Conservation (phyloP, 2,797 vertebrate species). For the Euphonia xanthogaster region DNA sequence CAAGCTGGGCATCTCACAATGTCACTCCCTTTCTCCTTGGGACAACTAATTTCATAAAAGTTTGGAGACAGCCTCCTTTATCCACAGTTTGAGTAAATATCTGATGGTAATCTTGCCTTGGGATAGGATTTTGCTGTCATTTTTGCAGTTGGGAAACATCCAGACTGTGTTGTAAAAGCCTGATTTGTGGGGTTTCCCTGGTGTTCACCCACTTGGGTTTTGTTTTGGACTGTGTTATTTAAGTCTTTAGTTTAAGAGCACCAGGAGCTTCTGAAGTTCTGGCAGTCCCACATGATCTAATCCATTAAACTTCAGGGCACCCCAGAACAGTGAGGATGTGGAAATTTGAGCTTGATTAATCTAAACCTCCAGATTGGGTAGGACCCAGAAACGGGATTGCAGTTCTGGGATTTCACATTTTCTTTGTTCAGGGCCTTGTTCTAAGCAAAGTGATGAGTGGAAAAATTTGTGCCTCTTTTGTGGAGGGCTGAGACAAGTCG, state of each 20-base stretch:
- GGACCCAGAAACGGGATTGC: background rate
- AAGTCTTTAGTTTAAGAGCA: background rate
- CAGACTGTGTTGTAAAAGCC: background rate
- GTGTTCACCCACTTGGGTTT: background rate
- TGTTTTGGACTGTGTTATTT: background rate
- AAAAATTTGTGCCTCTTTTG: background rate
- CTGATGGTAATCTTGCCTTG: background rate
- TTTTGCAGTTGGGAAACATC: background rate
- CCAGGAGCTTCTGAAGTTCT: background rate
- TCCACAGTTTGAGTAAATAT: background rate
- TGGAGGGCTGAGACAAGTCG: background rate
- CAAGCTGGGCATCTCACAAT: background rate
- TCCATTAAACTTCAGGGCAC: background rate
- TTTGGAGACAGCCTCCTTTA: background rate
- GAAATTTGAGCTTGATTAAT: background rate
- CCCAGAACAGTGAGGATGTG: background rate
- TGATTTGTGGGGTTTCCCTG: background rate
- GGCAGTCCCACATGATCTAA: background rate
- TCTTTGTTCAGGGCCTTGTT: background rate
- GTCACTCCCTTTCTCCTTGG: background rate
- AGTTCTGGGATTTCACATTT: background rate
- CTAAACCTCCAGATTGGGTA: background rate
- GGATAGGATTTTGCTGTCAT: background rate
- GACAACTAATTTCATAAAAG: background rate
- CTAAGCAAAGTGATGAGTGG: background rate